Conservation (phyloP, 1,140 invertebrate species). For the Trissolcus basalis region DNA sequence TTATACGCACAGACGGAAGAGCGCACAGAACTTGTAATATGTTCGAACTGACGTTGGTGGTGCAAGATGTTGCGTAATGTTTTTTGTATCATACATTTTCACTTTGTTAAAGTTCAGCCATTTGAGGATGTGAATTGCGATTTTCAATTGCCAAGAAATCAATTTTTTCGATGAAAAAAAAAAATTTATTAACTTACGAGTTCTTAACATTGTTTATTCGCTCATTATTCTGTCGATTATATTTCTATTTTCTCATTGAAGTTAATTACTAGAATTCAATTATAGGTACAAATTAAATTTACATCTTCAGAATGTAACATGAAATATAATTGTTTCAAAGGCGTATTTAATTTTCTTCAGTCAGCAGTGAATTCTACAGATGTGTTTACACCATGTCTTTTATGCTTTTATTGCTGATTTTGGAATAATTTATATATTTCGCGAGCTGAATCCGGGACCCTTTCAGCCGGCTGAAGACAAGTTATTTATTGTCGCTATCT, state of each 20-base stretch:
- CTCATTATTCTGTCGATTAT: too few relatives aligned
- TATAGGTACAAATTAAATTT: too few relatives aligned
- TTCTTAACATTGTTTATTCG: too few relatives aligned
- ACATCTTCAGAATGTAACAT: too few relatives aligned
- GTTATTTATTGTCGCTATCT: conserved; percentile 77
- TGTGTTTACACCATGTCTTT: conserved; percentile 55
- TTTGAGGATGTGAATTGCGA: too few relatives aligned
- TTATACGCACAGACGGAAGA: conserved; percentile 31
- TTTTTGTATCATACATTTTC: background rate
- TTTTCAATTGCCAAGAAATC: too few relatives aligned
- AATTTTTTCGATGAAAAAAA: too few relatives aligned
- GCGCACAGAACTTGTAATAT: conserved; percentile 16
- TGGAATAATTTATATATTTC: conserved; percentile 55
- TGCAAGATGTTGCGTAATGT: background rate
- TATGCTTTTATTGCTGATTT: conserved; percentile 55
- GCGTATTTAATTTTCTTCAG: conserved; percentile 42
- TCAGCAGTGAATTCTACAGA: conserved; percentile 45
- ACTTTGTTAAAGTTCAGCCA: too few relatives aligned
- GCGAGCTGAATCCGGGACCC: conserved; percentile 63
- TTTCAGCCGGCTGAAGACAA: conserved; percentile 73
- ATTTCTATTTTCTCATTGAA: too few relatives aligned
- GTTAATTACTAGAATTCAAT: too few relatives aligned
- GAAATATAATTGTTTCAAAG: conserved; percentile 29
- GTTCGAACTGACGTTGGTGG: conserved; percentile 5
- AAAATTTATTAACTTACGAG: too few relatives aligned